Conservation (phyloP, 2,113 vertebrate genomes). For the Tringa solitaria region DNA sequence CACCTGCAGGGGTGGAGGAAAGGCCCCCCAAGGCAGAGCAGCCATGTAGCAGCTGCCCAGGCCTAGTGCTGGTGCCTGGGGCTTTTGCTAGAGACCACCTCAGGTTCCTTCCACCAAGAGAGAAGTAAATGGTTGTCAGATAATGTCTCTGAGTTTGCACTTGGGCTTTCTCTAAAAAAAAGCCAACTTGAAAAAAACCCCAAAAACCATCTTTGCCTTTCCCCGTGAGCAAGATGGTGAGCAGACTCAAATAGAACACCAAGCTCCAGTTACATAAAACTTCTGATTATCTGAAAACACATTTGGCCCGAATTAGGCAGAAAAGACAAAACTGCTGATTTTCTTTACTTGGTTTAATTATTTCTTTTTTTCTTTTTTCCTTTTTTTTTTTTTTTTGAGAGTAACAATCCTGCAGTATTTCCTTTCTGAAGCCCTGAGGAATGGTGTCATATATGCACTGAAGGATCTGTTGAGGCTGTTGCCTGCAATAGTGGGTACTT, state of each 20-base stretch:
- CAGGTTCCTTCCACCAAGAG: neutral
- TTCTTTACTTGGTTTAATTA: neutral
- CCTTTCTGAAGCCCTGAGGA: neutral
- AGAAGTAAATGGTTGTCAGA: neutral
- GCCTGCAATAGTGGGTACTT: neutral
- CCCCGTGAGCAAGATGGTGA: neutral
- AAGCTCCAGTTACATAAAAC: neutral
- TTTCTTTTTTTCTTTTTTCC: neutral
- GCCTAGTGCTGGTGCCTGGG: neutral
- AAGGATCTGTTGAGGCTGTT: neutral
- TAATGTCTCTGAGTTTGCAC: neutral
- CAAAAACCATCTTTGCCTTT: neutral
- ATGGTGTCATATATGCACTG: neutral
- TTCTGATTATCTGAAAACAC: neutral
- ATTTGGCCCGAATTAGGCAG: neutral
- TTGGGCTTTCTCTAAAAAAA: neutral
- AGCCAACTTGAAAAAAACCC: neutral
- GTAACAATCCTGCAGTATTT: neutral
- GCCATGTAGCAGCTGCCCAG: fast-evolving
- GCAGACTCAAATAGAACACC: neutral
- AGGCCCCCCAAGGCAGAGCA: neutral
- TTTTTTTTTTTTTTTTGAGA: neutral
- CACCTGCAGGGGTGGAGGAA: neutral
- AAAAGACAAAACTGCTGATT: neutral
- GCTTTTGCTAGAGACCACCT: neutral